Evolutionary conservation across 2,888 invertebrate species (phyloP).

Genomic region (Apamea sordens): DNA sequence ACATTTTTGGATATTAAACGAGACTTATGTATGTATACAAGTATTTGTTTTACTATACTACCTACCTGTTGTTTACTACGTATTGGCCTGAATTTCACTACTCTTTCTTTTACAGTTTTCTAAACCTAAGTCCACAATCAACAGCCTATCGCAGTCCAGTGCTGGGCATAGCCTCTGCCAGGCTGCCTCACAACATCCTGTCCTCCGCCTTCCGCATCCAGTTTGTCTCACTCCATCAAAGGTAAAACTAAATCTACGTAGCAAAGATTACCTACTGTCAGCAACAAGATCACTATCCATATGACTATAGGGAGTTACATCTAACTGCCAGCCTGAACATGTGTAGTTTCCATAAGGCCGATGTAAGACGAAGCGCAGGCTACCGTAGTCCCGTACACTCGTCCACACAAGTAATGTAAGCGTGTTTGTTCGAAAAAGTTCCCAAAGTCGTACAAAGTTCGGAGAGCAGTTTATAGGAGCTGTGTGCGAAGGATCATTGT

Average conservation of each 20-base stretch:
- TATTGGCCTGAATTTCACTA: background rate
- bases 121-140: background rate
- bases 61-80: no score
- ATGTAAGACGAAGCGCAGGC: background rate
- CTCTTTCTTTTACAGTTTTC: background rate
- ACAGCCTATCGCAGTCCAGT: background rate
- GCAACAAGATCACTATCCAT: background rate
- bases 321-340: background rate
- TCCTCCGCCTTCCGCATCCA: no score
- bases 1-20: background rate
- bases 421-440: constrained; percentile 56
- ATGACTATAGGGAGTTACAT: background rate
- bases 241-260: background rate
- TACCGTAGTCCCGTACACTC: constrained; percentile 39
- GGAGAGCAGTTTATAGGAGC: constrained; percentile 33
- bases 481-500: constrained; percentile 50
- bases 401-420: constrained; percentile 51
- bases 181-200: background rate
- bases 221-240: no score
- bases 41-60: no score
- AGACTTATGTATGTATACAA: background rate
- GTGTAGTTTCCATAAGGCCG: constrained; percentile 11
- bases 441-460: constrained; percentile 46
- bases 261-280: background rate
- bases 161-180: background rate